These are phyloP conservation scores for Pipistrellus pygmaeus DNA, from an alignment of 2,797 vertebrate genomes.

Conservation along the genomic window DNA sequence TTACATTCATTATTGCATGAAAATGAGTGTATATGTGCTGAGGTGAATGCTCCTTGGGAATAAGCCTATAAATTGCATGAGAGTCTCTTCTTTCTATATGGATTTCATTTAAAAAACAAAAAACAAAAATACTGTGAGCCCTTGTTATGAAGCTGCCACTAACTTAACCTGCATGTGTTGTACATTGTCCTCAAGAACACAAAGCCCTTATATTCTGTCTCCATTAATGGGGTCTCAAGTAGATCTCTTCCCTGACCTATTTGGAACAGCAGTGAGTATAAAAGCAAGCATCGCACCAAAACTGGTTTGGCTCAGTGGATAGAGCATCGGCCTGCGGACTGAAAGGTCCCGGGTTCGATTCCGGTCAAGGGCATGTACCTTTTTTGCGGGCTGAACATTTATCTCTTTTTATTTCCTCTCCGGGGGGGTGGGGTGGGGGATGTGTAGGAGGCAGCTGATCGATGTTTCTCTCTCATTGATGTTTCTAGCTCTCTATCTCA, in stretches of 20 bases:
- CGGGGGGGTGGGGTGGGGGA: too few species aligned
- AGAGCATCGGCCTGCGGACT: too few species aligned
- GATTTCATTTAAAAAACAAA: conserved; percentile 13
- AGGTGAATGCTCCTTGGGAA: not conserved
- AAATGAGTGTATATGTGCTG: not conserved
- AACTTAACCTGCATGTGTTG: not conserved
- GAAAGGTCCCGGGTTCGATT: too few species aligned
- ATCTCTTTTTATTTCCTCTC: too few species aligned
- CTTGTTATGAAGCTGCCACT: not conserved
- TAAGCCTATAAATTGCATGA: not conserved
- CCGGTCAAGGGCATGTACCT: too few species aligned
- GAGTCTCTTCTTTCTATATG: conserved; percentile 6
- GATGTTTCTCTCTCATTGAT: too few species aligned
- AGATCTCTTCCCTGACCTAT: not conserved
- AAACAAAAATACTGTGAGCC: not conserved
- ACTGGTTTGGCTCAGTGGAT: too few species aligned
- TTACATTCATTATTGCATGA: not conserved
- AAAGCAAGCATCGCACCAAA: not conserved
- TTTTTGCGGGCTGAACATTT: too few species aligned
- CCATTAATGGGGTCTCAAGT: not conserved
- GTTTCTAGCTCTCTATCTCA: too few species aligned
- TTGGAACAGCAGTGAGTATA: conserved; percentile 36
- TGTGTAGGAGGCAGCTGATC: too few species aligned
- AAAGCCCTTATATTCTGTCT: not conserved
- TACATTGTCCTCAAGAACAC: not conserved